Evolutionary conservation across 2,888 invertebrate species (phyloP), one percentile per base, ranked within the genome.

Genomic region (Sycophila texana): DNA sequence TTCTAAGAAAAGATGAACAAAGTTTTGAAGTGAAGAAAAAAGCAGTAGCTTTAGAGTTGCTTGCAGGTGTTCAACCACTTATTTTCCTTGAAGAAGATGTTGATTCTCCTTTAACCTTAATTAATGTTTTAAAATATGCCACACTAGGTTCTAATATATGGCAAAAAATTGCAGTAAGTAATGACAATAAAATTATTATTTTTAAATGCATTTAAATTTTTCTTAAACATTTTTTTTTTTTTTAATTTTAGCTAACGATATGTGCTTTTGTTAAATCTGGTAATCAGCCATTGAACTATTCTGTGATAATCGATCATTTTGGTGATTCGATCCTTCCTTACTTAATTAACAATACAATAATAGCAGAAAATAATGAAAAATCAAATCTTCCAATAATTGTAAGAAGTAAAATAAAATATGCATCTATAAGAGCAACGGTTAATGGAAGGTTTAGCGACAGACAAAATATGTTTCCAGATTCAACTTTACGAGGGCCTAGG

Each of bases 241-340:
- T 72, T 60, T 67, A 5, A 39, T 86, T 86, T 12, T 77, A 90
- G 90, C 78, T 86, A 70, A 84, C 88, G 30, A 82, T 87, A 77
- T 88, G 87, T 79, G 90, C 90, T 57, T 85, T 90, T 18, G 77
- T 86, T 22, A 89, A 87, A 81, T 89, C 90, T 1, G 85, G 85
- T 61, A 82, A 84, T 39, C 86, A 88, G 67, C 75, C 78, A 53
- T 82, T 89, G 47, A 83, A 89, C 82, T 83, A 86, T 49, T 78
- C 84, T n/a, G 77, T 83, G 73, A 83, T 90, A 67, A 84, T 82
- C 26, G 87, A 89, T 58, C 88, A 90, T 79, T 90, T 88, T 49
- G 90, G 90, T 13, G 90, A 90, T 74, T 87, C 89, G 5, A 85
- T 90, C 71, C 82, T 90, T 76, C 88, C 89, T 26, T 90, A 90